Conservation (phyloP, 2,888 invertebrate genomes). For the Leptura quadrifasciata region DNA sequence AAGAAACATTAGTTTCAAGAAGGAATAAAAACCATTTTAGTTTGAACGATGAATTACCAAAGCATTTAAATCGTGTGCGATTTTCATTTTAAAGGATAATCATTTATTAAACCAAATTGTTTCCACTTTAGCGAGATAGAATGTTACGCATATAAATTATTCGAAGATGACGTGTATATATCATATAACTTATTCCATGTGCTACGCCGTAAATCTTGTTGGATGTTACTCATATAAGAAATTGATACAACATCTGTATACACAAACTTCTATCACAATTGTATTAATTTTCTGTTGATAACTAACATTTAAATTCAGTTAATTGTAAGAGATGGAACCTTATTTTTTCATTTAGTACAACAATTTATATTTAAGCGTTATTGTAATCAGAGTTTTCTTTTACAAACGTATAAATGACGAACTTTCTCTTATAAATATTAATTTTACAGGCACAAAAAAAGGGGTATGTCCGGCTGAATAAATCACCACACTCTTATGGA, state of each 20-base stretch:
- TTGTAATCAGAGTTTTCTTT: not conserved
- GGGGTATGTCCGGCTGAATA: no score
- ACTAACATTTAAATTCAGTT: not conserved
- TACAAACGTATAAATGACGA: no score
- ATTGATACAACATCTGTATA: not conserved
- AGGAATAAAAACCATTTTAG: not conserved
- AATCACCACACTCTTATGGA: no score
- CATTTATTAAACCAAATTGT: not conserved
- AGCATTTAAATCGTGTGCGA: not conserved
- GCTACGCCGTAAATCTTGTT: not conserved
- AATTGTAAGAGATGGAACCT: not conserved
- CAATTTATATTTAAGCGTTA: not conserved
- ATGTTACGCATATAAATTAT: not conserved
- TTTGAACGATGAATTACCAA: not conserved
- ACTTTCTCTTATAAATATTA: no score
- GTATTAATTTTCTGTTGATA: not conserved
- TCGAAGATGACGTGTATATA: not conserved
- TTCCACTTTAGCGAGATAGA: not conserved
- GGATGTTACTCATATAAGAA: not conserved
- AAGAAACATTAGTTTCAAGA: not conserved
- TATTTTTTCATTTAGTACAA: not conserved
- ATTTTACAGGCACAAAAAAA: no score
- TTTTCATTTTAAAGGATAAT: not conserved
- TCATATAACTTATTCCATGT: not conserved
- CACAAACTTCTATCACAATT: not conserved